phyloP scores from a whole-genome alignment of 2,888 invertebrate genomes.

The Megalurothrips usitatus region DNA sequence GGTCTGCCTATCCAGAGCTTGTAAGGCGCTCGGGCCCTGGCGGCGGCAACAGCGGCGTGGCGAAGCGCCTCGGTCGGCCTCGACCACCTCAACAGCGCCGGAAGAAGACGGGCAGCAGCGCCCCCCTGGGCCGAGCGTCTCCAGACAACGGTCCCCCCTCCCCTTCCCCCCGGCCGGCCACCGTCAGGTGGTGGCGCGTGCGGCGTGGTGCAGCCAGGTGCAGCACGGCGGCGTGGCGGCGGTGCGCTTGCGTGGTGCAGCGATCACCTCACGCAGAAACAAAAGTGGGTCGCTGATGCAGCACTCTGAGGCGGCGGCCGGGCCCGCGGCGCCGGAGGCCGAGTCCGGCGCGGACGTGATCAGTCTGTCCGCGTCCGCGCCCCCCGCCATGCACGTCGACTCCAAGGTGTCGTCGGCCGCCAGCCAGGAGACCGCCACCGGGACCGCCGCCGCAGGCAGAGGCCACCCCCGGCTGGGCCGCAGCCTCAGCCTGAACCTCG shows the following conservation, averaged over 20 bases:
- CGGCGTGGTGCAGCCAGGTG: neutral
- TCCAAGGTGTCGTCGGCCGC: neutral
- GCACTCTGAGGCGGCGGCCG: neutral
- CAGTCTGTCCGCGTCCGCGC: neutral
- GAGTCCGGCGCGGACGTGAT: neutral
- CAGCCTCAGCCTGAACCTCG: conserved; percentile 3
- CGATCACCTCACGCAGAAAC: neutral
- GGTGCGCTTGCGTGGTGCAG: neutral
- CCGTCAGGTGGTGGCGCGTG: neutral
- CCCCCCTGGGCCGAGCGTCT: too few species aligned
- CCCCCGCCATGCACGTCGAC: neutral
- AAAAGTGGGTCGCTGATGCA: neutral
- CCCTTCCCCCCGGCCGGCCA: too few species aligned
- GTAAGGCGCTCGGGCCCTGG: neutral
- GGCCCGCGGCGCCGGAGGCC: neutral
- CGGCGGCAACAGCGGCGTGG: too few species aligned
- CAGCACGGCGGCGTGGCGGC: too few species aligned
- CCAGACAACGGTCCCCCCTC: too few species aligned
- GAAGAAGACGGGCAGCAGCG: too few species aligned
- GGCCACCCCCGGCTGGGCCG: neutral
- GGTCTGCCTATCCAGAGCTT: neutral
- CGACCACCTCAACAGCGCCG: too few species aligned
- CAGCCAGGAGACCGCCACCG: neutral
- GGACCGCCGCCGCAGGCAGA: neutral
- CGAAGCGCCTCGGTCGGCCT: too few species aligned